Conservation (phyloP, 2,888 invertebrate genomes). For the Galeruca laticollis region DNA sequence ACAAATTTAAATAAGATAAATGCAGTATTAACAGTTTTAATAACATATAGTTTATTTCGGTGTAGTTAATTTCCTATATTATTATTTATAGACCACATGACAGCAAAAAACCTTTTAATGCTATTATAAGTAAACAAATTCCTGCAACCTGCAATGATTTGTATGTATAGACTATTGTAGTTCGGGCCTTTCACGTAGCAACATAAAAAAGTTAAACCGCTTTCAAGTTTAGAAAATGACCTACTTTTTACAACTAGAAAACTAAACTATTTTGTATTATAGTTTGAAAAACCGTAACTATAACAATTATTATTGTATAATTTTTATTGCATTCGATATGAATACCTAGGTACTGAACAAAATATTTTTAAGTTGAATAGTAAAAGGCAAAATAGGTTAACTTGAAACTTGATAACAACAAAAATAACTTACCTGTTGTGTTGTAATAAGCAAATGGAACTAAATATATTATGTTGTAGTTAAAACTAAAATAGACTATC, state of each 20-base stretch:
- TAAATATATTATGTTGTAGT: not conserved
- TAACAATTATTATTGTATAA: not conserved
- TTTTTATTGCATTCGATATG: not conserved
- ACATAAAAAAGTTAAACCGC: not conserved
- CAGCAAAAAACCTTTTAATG: too few relatives aligned
- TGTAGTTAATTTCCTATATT: too few relatives aligned
- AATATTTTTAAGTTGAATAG: not conserved
- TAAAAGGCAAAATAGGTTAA: not conserved
- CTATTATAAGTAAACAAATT: too few relatives aligned
- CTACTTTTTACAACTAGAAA: not conserved
- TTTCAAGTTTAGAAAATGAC: constrained; percentile 5
- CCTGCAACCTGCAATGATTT: too few relatives aligned
- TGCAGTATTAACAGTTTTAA: too few relatives aligned
- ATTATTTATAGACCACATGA: too few relatives aligned
- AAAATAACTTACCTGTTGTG: not conserved
- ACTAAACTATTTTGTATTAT: not conserved
- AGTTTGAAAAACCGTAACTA: not conserved
- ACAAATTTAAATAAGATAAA: too few relatives aligned
- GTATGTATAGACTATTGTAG: constrained; percentile 5
- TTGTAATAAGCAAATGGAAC: not conserved
- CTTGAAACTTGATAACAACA: not conserved
- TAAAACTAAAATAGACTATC: not conserved
- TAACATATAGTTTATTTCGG: too few relatives aligned
- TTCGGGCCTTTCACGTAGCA: not conserved
- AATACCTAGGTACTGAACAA: not conserved